These are phyloP conservation scores for Cherax destructor DNA, from an alignment of 1,140 invertebrate genomes.

Conservation along the genomic window DNA sequence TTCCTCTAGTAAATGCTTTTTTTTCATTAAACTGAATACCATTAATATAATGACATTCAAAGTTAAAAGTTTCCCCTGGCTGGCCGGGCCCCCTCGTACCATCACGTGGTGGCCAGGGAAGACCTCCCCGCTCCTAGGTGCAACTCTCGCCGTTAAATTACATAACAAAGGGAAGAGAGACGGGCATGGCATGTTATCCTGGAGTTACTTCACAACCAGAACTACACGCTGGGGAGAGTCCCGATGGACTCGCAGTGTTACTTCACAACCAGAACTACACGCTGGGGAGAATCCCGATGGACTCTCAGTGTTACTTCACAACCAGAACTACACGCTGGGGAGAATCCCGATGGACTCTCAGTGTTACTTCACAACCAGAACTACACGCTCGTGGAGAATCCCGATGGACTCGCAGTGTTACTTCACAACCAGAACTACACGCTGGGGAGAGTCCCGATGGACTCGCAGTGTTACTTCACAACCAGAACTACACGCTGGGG, in stretches of 20 bases:
- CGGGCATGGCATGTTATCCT: background rate
- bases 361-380: too few species aligned
- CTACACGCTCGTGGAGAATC: too few species aligned
- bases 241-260: background rate
- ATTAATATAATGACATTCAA: too few species aligned
- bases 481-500: too few species aligned
- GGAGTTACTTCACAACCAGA: background rate
- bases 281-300: background rate
- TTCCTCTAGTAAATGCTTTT: too few species aligned
- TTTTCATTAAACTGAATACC: too few species aligned
- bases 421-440: too few species aligned
- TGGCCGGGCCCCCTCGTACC: too few species aligned
- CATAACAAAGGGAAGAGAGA: background rate
- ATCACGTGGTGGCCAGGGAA: background rate
- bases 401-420: too few species aligned
- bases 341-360: background rate
- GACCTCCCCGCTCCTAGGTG: background rate
- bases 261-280: background rate
- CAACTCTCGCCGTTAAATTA: slow-evolving; percentile 16
- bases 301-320: background rate
- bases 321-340: background rate
- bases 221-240: background rate
- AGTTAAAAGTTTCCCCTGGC: too few species aligned
- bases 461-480: too few species aligned
- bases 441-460: too few species aligned